Conservation (phyloP, 2,797 vertebrate genomes). For the Acipenser oxyrinchus region DNA sequence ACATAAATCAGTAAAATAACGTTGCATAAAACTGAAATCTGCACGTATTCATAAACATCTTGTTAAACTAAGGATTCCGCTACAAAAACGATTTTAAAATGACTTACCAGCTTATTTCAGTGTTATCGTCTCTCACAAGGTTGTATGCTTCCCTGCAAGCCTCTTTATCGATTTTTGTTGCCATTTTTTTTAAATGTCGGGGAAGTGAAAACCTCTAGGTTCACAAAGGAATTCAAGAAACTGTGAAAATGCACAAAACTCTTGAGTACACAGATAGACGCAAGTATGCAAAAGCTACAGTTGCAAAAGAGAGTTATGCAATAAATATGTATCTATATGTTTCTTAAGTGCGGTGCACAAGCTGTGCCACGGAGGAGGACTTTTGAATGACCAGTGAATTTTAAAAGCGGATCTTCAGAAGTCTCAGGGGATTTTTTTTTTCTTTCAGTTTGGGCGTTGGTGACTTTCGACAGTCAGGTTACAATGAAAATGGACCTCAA, state of each 20-base stretch:
- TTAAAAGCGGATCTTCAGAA: conserved; percentile 25
- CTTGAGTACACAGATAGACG: conserved; percentile 10
- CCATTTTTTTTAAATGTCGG: conserved; percentile 47
- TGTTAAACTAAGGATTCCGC: too few species aligned
- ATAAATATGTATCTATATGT: too few species aligned
- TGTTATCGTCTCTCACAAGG: conserved; percentile 82
- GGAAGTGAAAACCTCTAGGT: conserved; percentile 15
- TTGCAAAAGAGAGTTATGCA: too few species aligned
- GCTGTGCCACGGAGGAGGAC: conserved; percentile 10
- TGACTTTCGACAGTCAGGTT: conserved; percentile 53
- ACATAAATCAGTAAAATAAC: too few species aligned
- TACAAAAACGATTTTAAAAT: background rate
- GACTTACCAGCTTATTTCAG: conserved; percentile 81
- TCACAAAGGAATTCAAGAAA: conserved; percentile 12
- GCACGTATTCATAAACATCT: too few species aligned
- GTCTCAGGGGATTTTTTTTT: conserved; percentile 51
- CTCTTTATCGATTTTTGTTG: conserved; percentile 89
- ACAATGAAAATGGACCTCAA: conserved; percentile 31
- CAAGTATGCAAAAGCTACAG: too few species aligned
- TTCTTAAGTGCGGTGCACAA: background rate
- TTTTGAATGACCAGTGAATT: conserved; percentile 25
- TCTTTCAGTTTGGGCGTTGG: conserved; percentile 54
- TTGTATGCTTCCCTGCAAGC: conserved; percentile 90
- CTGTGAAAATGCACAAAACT: conserved; percentile 19
- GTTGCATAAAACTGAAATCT: too few species aligned